phyloP scores from a whole-genome alignment of 1,140 invertebrate genomes.

The Rhysida immarginata region DNA sequence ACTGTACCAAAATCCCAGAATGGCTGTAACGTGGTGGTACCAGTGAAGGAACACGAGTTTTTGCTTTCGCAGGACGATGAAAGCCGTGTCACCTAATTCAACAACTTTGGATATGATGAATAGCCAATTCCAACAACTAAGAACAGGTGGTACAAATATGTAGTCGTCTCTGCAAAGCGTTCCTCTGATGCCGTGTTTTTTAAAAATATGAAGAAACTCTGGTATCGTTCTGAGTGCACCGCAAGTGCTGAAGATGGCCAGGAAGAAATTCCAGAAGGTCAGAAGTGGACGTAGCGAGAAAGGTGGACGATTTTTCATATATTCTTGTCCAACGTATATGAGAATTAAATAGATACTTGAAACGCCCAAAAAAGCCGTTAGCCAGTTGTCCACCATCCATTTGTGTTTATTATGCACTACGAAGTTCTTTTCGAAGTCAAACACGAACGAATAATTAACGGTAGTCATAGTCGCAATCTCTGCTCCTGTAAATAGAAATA shows the following conservation, averaged over 20 bases:
- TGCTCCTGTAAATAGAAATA: too few species aligned
- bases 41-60: slow-evolving; percentile 42
- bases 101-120: slow-evolving; percentile 38
- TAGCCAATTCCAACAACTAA: slow-evolving; percentile 35
- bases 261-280: background rate
- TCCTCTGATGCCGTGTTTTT: background rate
- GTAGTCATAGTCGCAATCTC: too few species aligned
- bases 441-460: too few species aligned
- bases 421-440: too few species aligned
- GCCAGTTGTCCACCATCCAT: background rate
- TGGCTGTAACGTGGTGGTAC: slow-evolving; percentile 40
- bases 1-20: slow-evolving; percentile 38
- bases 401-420: background rate
- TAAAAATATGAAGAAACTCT: background rate
- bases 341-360: background rate
- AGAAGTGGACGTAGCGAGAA: background rate
- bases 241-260: background rate
- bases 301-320: background rate
- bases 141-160: background rate
- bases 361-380: background rate
- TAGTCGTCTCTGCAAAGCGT: background rate
- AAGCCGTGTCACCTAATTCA: slow-evolving; percentile 40
- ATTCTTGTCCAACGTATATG: background rate
- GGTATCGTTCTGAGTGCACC: background rate
- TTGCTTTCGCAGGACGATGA: slow-evolving; percentile 36